Base-by-base conservation (phyloP, 2,113 vertebrate genomes). In the Salvelinus namaycush region DNA sequence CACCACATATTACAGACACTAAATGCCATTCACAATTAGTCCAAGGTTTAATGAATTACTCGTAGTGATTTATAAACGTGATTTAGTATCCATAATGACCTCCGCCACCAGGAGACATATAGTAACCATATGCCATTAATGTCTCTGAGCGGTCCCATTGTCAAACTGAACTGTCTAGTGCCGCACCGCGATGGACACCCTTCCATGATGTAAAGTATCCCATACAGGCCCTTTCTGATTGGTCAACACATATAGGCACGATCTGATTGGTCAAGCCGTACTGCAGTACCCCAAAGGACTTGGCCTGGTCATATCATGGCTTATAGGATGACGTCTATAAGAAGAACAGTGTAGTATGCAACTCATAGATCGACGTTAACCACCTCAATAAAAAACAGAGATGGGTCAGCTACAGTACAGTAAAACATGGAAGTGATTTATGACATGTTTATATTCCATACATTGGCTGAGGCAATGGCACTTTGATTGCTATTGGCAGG, bases 401-500 rank as follows among this genome's bases (percentile, higher is more conserved):
- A 62, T 62, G 59, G 18, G 59, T 62, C 26, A 27, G 51, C 24
- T 71, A 26, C 5, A 24, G 29, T 64, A 22, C 51, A 76, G 72
- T 84, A 29, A 49, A 74, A 65, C 79, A 62, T 34, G 49, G 65
- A 72, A 54, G 75, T 75, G 75, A 85, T 87, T 79, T 72, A 70
- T 57, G 70, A 76, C 73, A 72, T 82, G 76, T 88, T 85, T 79
- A 82, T 75, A 73, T 74, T 75, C 67, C 31, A 73, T 77, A 80
- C 60, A 75, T 82, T 79, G 77, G 68, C 76, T 62, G 31, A 74
- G 75, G 72, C 70, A 79, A 71, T 72, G 27, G 68, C 71, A 77
- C 78, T 84, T 24, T 44, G 84, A 87, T 90, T 87, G 82, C 68
- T 78, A 89, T 82, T 70, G 83, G 85, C 76, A 86, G 65, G 62